These are phyloP conservation scores for Neomonachus schauinslandi DNA, from an alignment of 2,113 vertebrate genomes.

Conservation along the genomic window DNA sequence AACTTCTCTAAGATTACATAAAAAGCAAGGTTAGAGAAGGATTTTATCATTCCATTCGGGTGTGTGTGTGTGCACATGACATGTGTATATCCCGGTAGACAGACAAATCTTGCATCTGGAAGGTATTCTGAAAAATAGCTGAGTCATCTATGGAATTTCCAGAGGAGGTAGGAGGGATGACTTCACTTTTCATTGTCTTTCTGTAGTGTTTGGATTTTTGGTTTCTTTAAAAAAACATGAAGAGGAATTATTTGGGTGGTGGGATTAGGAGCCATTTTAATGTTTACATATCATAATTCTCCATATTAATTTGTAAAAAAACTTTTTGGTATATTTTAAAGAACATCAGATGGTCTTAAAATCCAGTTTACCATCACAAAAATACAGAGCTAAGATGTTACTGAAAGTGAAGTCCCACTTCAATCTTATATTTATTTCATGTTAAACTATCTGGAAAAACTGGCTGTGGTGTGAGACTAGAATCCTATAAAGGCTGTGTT, in stretches of 20 bases:
- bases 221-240: background rate
- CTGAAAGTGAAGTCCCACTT: background rate
- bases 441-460: background rate
- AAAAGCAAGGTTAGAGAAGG: background rate
- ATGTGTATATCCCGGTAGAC: background rate
- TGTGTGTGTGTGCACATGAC: background rate
- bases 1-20: background rate
- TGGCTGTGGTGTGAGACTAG: background rate
- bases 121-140: background rate
- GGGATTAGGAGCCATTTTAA: background rate
- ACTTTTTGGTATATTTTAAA: background rate
- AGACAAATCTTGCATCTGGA: background rate
- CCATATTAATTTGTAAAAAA: background rate
- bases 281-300: slow-evolving; percentile 22
- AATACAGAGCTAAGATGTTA: background rate
- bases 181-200: background rate
- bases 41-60: background rate
- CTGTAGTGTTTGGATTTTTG: background rate
- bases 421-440: background rate
- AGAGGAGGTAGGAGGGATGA: background rate
- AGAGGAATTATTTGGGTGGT: background rate
- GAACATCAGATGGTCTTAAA: background rate
- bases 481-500: background rate
- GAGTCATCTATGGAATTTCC: background rate
- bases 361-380: background rate